Base-by-base conservation (phyloP, 2,797 vertebrate species). In the Melanotaenia parkinsoni region DNA sequence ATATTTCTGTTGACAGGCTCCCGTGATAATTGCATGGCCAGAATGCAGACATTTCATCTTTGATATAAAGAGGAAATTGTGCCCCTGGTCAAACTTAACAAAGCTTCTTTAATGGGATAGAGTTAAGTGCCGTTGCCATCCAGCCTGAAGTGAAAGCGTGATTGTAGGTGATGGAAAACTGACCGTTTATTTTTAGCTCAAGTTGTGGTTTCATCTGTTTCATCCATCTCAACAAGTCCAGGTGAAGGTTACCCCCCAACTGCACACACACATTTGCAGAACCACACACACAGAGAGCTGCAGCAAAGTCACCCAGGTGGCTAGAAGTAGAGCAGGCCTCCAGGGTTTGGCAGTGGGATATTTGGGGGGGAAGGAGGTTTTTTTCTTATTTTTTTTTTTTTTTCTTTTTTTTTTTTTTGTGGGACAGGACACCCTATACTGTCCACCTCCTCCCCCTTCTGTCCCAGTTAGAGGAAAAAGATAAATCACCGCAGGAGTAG, bases 271-370 rank as follows among this genome's bases (percentile, higher is more conserved):
- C 26, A 58, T 64, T 51, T 59, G 38, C 45, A 53, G 59, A 47
- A 30, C 38, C 20, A 60, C 37, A 65, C 47, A 61, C n/a, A 62
- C 26, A 28, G 28, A 66, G 58, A 16, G 37, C 70, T 77, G 74
- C 81, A 74, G 85, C 80, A 89, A 88, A 88, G 86, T 91, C 88
- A 92, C 89, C 90, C 90, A 93, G 91, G 92, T 93, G 92, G 88
- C 79, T 80, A 72, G 68, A 94, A 94, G 80, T 94, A 74, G 94
- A 92, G 80, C 93, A 94, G 79, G 84, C 90, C 93, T 88, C 89
- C 54, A 72, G 93, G 93, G 90, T 81, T 74, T 83, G 72, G 83
- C 72, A 67, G n/a, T 0, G 16, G 70, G 77, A 62, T 77, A 37
- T 57, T 22, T 40, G 60, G 53, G 72, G 64, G 77, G 77, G 76